Evolutionary conservation across 2,888 invertebrate species (phyloP), one percentile per base, ranked within the genome.

Genomic region (Vesta saturnalis): DNA sequence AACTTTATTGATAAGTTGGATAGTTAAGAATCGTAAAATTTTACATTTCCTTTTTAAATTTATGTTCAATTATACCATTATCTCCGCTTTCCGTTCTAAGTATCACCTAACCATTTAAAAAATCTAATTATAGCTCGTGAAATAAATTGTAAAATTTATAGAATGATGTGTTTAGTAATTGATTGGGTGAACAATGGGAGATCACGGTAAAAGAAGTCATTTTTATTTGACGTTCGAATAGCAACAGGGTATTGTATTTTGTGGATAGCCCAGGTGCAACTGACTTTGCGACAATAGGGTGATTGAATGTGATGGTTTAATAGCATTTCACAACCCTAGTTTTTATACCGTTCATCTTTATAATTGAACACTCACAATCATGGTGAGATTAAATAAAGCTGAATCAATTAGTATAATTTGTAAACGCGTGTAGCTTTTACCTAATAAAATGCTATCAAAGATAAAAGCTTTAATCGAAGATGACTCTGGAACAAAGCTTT

Each of bases 401-500:
- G 21, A 52, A 52, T 21, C 21, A 52, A 52, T 52, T 19, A 1
- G 52, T 19, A 19, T 57, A 64, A 64, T 64, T 64, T 57, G 30
- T 56, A 15, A 14, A 30, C 30, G 56, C 16, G 18, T 61, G 47
- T 19, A 49, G 30, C 52, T 43, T 46, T n/a, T 14, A 67, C 39
- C 39, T 60, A 69, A 65, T 69, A 69, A 69, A 69, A 65, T 65
- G 54, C 59, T 56, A 64, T 46, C 30, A 43, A 64, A 61, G 59
- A 65, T 58, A 54, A 39, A 59, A 60, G 57, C 61, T 52, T 64
- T 67, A 43, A 71, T 71, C 70, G 64, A 71, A 71, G 62, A 70
- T 71, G 71, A 71, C 68, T 69, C 59, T 62, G 55, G 65, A 71
- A 71, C 63, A 61, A n/a, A 54, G 61, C 60, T 61, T 47, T 59